Conservation (phyloP, 2,797 vertebrate species). For the Tympanoctomys barrerae region DNA sequence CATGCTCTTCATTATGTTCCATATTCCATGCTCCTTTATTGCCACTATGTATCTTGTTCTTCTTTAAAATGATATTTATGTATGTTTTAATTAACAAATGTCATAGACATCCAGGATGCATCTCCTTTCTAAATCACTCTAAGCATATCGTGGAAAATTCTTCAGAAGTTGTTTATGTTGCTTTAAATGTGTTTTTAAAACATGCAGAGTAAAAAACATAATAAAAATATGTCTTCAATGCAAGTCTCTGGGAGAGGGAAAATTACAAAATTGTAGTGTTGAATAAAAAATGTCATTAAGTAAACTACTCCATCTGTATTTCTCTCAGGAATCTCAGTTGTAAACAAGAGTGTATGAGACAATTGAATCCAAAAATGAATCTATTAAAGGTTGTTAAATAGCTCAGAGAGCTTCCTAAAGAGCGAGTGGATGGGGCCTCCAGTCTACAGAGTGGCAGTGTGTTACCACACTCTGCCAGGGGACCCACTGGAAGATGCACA, state of each 20-base stretch:
- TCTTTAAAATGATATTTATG: not conserved
- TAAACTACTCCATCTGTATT: not conserved
- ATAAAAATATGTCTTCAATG: not conserved
- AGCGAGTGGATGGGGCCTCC: not conserved
- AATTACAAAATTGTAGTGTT: conserved; percentile 1
- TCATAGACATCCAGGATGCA: not conserved
- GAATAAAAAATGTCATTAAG: conserved; percentile 22
- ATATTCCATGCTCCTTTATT: not conserved
- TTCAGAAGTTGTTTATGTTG: conserved; percentile 4
- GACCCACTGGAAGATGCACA: accelerated
- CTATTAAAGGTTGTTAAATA: not conserved
- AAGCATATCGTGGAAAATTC: conserved; percentile 9
- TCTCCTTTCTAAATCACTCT: conserved; percentile 32
- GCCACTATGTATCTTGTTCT: not conserved
- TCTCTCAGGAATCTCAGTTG: not conserved
- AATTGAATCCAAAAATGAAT: conserved; percentile 26
- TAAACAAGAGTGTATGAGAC: not conserved
- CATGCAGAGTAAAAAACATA: not conserved
- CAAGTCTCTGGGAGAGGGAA: not conserved
- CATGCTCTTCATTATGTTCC: not conserved
- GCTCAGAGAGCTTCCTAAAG: not conserved
- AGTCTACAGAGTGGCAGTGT: too few relatives aligned
- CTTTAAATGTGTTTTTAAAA: conserved; percentile 53
- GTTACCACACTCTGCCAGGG: accelerated
- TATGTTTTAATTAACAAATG: not conserved